phyloP scores from a whole-genome alignment of 2,113 vertebrate species.

The Chaetodon auriga region DNA sequence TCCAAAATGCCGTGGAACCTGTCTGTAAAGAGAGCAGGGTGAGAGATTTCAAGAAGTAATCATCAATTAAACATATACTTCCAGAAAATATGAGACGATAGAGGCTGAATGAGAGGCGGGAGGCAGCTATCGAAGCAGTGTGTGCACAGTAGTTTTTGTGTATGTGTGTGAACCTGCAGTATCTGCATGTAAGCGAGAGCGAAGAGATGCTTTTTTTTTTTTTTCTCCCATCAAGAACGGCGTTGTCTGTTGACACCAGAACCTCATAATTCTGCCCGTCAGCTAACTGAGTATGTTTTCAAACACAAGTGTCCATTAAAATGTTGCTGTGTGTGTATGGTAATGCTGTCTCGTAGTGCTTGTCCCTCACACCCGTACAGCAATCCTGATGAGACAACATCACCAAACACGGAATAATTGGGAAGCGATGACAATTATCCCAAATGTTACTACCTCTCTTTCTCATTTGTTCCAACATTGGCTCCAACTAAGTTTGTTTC shows the following conservation, averaged over 20 bases:
- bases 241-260: conserved; percentile 9
- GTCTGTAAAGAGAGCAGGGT: conserved; percentile 68
- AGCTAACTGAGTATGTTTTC: conserved; percentile 24
- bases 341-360: background rate
- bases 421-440: conserved; percentile 2
- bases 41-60: conserved; percentile 60
- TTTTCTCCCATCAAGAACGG: background rate
- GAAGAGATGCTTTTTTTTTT: background rate
- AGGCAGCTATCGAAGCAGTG: conserved; percentile 71
- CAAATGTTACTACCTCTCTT: conserved; percentile 9
- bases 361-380: background rate
- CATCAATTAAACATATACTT: conserved; percentile 41
- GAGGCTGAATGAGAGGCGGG: conserved; percentile 50
- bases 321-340: background rate
- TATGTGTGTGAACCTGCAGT: background rate
- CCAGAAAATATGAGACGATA: background rate
- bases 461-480: conserved; percentile 20
- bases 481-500: conserved; percentile 37
- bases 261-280: conserved; percentile 20
- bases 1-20: conserved; percentile 55
- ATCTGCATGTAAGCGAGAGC: conserved; percentile 17
- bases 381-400: background rate
- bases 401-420: conserved; percentile 7
- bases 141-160: background rate
- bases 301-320: background rate